These are phyloP conservation scores for Sebastes steindachneri DNA, from an alignment of 2,797 vertebrate species.

Conservation along the genomic window DNA sequence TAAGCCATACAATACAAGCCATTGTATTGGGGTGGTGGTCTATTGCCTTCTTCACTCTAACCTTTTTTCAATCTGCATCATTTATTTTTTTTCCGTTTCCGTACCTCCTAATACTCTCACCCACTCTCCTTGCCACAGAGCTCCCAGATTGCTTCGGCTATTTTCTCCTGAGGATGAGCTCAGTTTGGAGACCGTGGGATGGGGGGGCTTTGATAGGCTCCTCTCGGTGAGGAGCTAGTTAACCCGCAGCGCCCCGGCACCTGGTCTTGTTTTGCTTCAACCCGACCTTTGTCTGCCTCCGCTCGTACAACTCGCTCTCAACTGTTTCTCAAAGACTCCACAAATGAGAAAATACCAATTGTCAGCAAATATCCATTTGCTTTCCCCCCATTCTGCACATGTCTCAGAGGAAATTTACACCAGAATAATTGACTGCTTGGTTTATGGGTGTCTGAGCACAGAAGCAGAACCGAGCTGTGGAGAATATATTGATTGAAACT, in stretches of 20 bases:
- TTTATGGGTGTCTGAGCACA: slow-evolving; percentile 53
- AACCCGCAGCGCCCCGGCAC: slow-evolving; percentile 50
- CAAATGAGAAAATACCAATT: slow-evolving; percentile 60
- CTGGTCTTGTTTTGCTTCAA: slow-evolving; percentile 56
- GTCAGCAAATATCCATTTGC: slow-evolving; percentile 66
- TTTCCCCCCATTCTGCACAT: slow-evolving; percentile 37
- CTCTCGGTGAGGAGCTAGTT: slow-evolving; percentile 52
- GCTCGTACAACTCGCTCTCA: slow-evolving; percentile 20
- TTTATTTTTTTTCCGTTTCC: background rate
- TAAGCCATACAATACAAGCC: too few relatives aligned
- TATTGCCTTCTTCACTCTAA: background rate
- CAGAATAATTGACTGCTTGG: slow-evolving; percentile 48
- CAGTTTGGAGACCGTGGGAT: background rate
- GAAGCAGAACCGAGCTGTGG: slow-evolving; percentile 22
- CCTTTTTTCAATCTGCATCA: background rate
- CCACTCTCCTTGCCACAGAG: slow-evolving; percentile 29
- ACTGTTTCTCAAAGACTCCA: slow-evolving; percentile 45
- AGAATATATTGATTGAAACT: slow-evolving; percentile 19
- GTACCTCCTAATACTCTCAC: background rate
- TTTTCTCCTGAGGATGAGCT: slow-evolving; percentile 62
- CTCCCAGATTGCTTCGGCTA: slow-evolving; percentile 56
- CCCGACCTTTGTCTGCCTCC: slow-evolving; percentile 44
- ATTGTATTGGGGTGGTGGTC: background rate
- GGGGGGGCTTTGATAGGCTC: slow-evolving; percentile 21
- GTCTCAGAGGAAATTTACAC: slow-evolving; percentile 68